Conservation (phyloP, 2,888 invertebrate species). For the Himalopsyche japonica region DNA sequence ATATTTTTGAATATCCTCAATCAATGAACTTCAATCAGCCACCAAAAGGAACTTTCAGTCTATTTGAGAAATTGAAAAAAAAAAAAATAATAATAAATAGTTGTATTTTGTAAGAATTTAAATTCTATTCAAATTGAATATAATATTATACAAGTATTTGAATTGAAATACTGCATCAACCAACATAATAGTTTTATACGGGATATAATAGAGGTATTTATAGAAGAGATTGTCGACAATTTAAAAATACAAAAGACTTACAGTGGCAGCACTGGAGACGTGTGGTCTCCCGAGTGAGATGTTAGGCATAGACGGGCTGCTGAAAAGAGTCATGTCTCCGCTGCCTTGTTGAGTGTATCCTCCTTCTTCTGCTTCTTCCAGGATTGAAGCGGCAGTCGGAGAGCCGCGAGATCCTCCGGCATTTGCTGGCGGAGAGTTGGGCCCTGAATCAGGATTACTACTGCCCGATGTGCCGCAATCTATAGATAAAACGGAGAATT, state of each 20-base stretch:
- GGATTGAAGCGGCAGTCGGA: conserved; percentile 71
- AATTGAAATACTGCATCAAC: no score
- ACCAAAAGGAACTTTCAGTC: no score
- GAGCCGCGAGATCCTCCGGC: conserved; percentile 63
- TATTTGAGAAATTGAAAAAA: no score
- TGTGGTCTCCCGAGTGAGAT: conserved; percentile 89
- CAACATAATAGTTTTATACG: no score
- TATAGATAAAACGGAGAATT: conserved; percentile 43
- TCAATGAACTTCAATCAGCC: no score
- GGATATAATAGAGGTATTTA: no score
- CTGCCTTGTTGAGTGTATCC: conserved; percentile 64
- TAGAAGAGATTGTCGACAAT: background rate
- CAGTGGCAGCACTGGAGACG: conserved; percentile 49
- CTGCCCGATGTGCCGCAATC: conserved; percentile 53
- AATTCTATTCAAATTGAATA: no score
- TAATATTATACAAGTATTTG: no score
- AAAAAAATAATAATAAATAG: no score
- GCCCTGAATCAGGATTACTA: conserved; percentile 74
- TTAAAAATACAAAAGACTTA: conserved; percentile 3
- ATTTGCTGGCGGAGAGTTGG: conserved; percentile 67
- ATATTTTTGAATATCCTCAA: no score
- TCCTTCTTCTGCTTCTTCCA: conserved; percentile 80
- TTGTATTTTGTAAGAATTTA: no score
- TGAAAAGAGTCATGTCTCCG: conserved; percentile 79
- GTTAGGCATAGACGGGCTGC: conserved; percentile 96